Conservation (phyloP, 2,888 invertebrate species). For the Eumerus sabulonum region DNA sequence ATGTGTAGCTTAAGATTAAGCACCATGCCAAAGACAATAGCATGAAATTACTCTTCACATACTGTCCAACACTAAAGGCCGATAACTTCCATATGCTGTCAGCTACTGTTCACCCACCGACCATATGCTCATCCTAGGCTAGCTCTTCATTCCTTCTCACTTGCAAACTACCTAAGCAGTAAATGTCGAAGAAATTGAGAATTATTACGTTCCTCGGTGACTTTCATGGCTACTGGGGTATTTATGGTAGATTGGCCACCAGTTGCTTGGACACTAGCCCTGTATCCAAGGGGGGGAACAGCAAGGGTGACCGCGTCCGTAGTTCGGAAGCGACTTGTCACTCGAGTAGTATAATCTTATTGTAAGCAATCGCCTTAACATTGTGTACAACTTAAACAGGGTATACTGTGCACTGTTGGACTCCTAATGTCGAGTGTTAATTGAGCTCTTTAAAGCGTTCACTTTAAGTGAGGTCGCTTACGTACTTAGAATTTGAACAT, state of each 20-base stretch:
- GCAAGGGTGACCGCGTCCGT: slow-evolving; percentile 6
- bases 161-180: slow-evolving; percentile 53
- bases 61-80: slow-evolving; percentile 35
- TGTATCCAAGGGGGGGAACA: background rate
- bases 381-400: slow-evolving; percentile 10
- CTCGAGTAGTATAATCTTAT: slow-evolving; percentile 51
- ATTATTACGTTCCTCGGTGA: slow-evolving; percentile 63
- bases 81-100: slow-evolving; percentile 56
- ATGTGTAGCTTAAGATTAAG: too few species aligned
- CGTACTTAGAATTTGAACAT: slow-evolving; percentile 18
- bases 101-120: slow-evolving; percentile 45
- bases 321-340: slow-evolving; percentile 22
- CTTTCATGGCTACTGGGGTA: slow-evolving; percentile 60
- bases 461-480: slow-evolving; percentile 53
- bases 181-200: slow-evolving; percentile 55
- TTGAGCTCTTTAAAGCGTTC: slow-evolving; percentile 57
- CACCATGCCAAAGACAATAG: background rate
- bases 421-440: slow-evolving; percentile 41
- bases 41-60: slow-evolving; percentile 24
- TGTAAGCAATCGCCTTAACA: slow-evolving; percentile 23
- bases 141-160: slow-evolving; percentile 29
- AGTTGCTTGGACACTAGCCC: slow-evolving; percentile 38
- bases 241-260: slow-evolving; percentile 62
- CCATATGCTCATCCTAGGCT: slow-evolving; percentile 7
- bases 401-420: slow-evolving; percentile 17